Conservation (phyloP, 2,113 vertebrate species). For the Peucedramus taeniatus region DNA sequence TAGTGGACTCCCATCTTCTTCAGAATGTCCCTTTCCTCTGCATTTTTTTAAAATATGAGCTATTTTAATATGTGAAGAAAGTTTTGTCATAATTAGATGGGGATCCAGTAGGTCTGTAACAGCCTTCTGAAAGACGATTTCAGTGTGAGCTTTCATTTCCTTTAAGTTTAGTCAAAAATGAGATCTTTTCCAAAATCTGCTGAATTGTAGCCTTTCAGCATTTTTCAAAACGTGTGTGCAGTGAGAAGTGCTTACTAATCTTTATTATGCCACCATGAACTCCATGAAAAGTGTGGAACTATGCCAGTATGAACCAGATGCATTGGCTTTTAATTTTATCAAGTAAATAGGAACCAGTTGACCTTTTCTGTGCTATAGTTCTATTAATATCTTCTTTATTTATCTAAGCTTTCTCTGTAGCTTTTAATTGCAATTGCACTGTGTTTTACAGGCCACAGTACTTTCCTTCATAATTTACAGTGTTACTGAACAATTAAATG, state of each 20-base stretch:
- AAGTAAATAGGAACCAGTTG: not conserved
- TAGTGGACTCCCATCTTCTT: not conserved
- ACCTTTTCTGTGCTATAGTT: not conserved
- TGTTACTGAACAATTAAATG: not conserved
- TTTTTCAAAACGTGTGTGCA: not conserved
- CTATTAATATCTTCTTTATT: slow-evolving; percentile 29
- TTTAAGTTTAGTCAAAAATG: not conserved
- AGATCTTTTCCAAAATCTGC: not conserved
- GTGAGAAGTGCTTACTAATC: not conserved
- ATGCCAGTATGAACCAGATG: not conserved
- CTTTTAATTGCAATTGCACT: slow-evolving; percentile 16
- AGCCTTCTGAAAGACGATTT: not conserved
- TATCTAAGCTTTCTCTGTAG: slow-evolving; percentile 7
- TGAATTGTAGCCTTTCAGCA: not conserved
- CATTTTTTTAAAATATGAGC: not conserved
- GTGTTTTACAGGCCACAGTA: not conserved
- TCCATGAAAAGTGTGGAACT: not conserved
- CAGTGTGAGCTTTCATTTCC: not conserved
- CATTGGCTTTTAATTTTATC: not conserved
- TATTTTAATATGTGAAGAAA: not conserved
- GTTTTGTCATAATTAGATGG: not conserved
- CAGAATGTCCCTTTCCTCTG: not conserved
- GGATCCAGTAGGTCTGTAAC: not conserved
- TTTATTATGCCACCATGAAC: not conserved
- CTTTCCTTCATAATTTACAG: not conserved